A percentile compares a stretch with the other conserved stretches of the same genome.
Evolutionary conservation across 2,797 vertebrate genomes (phyloP).

Genomic region (Channallabes apus): DNA sequence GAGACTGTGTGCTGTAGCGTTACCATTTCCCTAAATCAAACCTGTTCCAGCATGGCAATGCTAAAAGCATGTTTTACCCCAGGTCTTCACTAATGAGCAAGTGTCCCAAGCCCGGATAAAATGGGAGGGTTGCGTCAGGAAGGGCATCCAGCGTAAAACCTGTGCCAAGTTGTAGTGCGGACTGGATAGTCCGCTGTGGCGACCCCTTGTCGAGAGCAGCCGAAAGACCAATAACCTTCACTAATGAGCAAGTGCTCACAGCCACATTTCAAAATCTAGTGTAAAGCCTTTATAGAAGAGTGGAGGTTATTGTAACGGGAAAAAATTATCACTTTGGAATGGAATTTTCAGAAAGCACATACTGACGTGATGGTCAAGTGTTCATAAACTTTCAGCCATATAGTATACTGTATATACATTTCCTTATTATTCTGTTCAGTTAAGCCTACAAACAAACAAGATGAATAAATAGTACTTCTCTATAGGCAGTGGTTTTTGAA

Average conservation of each 20-base stretch:
- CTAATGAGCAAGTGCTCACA: not conserved
- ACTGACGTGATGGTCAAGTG: not conserved
- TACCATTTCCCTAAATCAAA: not conserved
- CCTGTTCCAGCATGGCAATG: not conserved
- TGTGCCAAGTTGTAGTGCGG: too few species aligned
- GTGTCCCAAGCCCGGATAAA: too few species aligned
- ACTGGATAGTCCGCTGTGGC: too few species aligned
- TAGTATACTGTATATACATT: not conserved
- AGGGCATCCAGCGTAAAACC: too few species aligned
- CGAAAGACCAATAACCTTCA: too few species aligned
- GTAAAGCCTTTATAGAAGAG: not conserved
- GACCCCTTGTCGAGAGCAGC: too few species aligned
- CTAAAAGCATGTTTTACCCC: not conserved
- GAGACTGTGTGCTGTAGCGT: not conserved
- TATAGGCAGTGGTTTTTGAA: slow-evolving; percentile 40
- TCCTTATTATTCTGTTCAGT: not conserved
- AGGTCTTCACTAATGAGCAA: not conserved
- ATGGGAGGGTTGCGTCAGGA: too few species aligned
- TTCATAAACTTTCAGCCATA: not conserved
- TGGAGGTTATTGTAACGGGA: not conserved
- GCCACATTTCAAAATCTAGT: not conserved
- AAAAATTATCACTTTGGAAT: not conserved
- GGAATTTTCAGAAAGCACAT: not conserved
- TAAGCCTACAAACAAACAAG: slow-evolving; percentile 16
- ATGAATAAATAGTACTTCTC: slow-evolving; percentile 16